Evolutionary conservation across 2,797 vertebrate species (phyloP).

Genomic region (Pristis pectinata): DNA sequence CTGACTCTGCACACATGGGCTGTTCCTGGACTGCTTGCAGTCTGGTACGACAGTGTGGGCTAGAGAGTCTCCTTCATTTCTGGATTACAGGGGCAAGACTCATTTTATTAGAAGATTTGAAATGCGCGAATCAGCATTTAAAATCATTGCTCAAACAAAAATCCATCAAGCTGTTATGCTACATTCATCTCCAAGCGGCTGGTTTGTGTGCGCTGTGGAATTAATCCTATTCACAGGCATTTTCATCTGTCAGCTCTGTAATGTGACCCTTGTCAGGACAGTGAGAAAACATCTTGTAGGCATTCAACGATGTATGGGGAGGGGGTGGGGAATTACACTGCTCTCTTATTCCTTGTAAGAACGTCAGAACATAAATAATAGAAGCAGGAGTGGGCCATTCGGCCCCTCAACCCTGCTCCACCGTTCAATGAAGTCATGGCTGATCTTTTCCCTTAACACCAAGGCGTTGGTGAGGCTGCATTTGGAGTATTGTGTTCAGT

Average conservation of each 20-base stretch:
- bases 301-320: no score
- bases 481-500: no score
- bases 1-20: neutral
- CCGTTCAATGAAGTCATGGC: no score
- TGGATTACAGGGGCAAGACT: neutral
- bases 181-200: neutral
- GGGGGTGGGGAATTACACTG: neutral
- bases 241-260: neutral
- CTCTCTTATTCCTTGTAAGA: neutral
- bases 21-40: neutral
- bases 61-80: neutral
- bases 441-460: no score
- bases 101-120: neutral
- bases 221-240: neutral
- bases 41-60: neutral
- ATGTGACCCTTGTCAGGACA: neutral
- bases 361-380: no score
- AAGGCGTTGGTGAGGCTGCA: no score
- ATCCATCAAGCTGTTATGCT: neutral
- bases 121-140: neutral
- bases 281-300: no score
- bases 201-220: neutral
- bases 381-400: no score
- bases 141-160: neutral
- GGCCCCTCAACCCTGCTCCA: no score